Percentiles rank a stretch among this genome's conserved stretches.
Evolutionary conservation across 1,140 invertebrate species (phyloP).

Genomic region (Belonocnema kinseyi): DNA sequence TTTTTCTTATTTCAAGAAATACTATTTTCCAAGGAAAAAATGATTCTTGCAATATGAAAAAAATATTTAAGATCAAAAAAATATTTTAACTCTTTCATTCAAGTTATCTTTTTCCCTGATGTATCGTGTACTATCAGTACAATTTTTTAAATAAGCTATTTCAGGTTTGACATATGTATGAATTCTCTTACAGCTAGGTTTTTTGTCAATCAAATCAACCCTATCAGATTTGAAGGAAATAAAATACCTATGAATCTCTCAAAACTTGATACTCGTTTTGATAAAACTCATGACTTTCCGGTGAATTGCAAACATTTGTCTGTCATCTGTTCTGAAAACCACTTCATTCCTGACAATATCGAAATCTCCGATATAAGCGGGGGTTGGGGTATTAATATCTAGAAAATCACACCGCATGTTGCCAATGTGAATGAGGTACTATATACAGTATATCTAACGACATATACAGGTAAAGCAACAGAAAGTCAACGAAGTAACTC

Average conservation of each 20-base stretch:
- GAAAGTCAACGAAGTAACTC: conserved; percentile 44
- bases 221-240: background rate
- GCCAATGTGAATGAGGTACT: background rate
- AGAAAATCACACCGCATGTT: conserved; percentile 27
- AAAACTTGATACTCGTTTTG: background rate
- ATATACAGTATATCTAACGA: background rate
- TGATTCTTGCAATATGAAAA: no score
- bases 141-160: no score
- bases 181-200: no score
- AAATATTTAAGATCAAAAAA: no score
- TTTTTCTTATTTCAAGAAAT: no score
- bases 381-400: conserved; percentile 28
- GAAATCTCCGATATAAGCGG: conserved; percentile 19
- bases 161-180: no score
- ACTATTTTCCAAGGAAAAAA: no score
- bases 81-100: no score
- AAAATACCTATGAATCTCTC: conserved; percentile 6
- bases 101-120: no score
- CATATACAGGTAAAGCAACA: conserved; percentile 11
- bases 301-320: conserved; percentile 29
- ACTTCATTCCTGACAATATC: conserved; percentile 27
- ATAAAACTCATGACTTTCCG: conserved; percentile 28
- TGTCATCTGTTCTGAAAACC: conserved; percentile 24
- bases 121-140: no score
- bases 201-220: background rate